Percentiles rank a stretch among this genome's conserved stretches.
phyloP scores from a whole-genome alignment of 2,797 vertebrate genomes.

The Bucorvus abyssinicus region DNA sequence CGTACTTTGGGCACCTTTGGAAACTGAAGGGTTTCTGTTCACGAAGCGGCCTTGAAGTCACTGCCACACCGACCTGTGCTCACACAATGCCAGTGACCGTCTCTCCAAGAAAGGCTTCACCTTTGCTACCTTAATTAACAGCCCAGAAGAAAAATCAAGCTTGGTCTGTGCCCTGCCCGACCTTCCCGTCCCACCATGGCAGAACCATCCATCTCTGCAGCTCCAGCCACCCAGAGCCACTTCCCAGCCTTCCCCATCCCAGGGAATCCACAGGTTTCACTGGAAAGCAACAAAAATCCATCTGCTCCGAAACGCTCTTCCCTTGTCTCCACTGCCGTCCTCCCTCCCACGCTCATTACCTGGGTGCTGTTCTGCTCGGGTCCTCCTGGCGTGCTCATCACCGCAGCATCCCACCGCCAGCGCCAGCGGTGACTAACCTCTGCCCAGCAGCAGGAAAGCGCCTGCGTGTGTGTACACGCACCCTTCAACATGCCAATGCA shows the following conservation, averaged over 20 bases:
- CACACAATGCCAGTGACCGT: rapidly evolving
- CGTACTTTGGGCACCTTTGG: rapidly evolving
- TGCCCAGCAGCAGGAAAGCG: not conserved
- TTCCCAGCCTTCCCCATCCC: not conserved
- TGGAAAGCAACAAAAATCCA: not conserved
- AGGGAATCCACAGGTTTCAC: not conserved
- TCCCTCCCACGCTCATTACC: not conserved
- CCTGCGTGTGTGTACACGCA: not conserved
- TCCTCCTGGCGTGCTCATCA: not conserved
- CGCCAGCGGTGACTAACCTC: not conserved
- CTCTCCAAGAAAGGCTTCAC: not conserved
- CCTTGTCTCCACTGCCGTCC: not conserved
- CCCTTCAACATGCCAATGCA: not conserved
- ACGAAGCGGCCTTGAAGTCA: not conserved
- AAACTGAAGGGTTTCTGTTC: not conserved
- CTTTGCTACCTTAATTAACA: not conserved
- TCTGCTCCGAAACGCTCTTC: rapidly evolving
- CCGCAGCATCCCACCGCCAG: not conserved
- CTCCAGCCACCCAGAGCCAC: not conserved
- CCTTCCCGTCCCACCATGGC: not conserved
- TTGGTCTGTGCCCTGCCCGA: not conserved
- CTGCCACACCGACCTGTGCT: not conserved
- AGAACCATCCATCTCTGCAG: not conserved
- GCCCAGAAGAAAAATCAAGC: not conserved
- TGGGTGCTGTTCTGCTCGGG: not conserved